Base-by-base conservation (phyloP, 2,797 vertebrate species). In the Sebastes nivosus region DNA sequence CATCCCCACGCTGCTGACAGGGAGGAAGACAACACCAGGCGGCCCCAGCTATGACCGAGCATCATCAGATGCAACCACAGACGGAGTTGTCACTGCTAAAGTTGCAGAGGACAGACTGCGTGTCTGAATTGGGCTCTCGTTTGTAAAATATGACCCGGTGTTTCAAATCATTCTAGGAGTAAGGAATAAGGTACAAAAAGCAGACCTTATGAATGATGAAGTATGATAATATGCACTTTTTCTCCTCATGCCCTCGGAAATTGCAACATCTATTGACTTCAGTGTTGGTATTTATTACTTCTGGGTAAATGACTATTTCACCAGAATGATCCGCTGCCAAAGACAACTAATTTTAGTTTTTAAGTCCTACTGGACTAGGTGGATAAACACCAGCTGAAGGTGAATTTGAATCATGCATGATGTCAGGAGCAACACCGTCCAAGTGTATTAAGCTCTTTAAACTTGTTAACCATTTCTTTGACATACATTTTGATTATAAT, bases 11-110 rank as follows among this genome's bases (percentile, higher is more conserved):
- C 79, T 91, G 92, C 91, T 94, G 93, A 94, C 93, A 89, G 78
- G 82, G 87, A 91, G 93, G 90, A 92, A 93, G 89, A 89, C 88
- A 89, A 94, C 89, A 92, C 92, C 92, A 55, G 79, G 77, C 82
- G 25, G 80, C 46, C 71, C 67, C 34, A 9, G 88, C 82, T 59
- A 83, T 70, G 85, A 79, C 81, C n/a, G 34, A 85, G 75, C 87
- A 86, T 84, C 87, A 87, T 85, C 83, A 72, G 72, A 83, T 75
- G 60, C 83, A 77, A 84, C 86, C 85, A 83, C 90, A 90, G 80
- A 83, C 87, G 34, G 10, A 67, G 61, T 77, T 85, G 76, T 81
- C 74, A 34, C 63, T 34, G 13, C 67, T 88, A 75, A 84, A 78
- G 80, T 80, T 79, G 81, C 85, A 91, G 61, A 78, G 50, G 50